Percentiles rank a stretch among this genome's conserved stretches.
These are phyloP conservation scores for Anser cygnoides DNA, from an alignment of 2,113 vertebrate species.

Conservation along the genomic window DNA sequence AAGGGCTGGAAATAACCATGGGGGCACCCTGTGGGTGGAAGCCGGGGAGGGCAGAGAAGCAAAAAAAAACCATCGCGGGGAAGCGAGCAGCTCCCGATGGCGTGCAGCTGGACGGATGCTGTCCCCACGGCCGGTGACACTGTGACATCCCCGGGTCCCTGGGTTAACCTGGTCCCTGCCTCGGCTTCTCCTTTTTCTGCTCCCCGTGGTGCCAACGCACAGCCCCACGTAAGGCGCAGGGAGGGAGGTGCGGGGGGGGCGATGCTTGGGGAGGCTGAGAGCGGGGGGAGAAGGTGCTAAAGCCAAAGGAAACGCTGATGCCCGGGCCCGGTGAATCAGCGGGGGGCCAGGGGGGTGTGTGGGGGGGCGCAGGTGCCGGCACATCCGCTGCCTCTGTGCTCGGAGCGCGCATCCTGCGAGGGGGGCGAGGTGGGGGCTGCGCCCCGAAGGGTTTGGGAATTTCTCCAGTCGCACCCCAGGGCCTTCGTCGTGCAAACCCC, in stretches of 20 bases:
- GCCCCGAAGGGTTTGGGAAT: not conserved
- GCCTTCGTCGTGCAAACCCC: accelerated
- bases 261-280: accelerated
- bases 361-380: not conserved
- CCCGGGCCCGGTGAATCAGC: accelerated
- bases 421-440: not conserved
- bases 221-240: not conserved
- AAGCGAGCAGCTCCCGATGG: too few relatives aligned
- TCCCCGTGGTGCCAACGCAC: not conserved
- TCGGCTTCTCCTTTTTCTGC: not conserved
- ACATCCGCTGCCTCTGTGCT: not conserved
- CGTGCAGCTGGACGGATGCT: not conserved
- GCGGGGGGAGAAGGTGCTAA: not conserved
- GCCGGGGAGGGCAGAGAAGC: too few relatives aligned
- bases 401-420: too few relatives aligned
- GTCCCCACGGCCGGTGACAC: not conserved
- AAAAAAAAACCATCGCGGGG: not conserved
- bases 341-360: not conserved
- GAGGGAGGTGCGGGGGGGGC: too few relatives aligned
- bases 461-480: not conserved
- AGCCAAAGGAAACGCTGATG: not conserved
- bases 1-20: not conserved
- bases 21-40: too few relatives aligned
- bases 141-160: not conserved
- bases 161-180: not conserved